Evolutionary conservation across 2,797 vertebrate species (phyloP).

Genomic region (Pseudotriccus pelzelni): DNA sequence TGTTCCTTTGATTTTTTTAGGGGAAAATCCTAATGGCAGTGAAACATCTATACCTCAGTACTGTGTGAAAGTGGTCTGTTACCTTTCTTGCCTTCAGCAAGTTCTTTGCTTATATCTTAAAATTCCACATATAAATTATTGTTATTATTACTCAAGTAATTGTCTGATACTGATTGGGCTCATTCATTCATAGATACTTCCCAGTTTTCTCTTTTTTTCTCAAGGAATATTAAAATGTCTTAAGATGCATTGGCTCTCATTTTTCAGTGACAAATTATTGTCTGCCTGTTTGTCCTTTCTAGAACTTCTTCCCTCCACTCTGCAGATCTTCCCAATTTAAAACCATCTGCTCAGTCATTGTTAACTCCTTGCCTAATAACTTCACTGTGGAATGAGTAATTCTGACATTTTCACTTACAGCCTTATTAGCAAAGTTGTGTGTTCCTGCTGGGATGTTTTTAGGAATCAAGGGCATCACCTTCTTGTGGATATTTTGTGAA

Average conservation of each 20-base stretch:
- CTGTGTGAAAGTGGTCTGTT: background rate
- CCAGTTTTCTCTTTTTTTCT: background rate
- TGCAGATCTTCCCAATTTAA: slow-evolving; percentile 12
- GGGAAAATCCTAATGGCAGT: background rate
- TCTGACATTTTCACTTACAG: background rate
- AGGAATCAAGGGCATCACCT: background rate
- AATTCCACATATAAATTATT: background rate
- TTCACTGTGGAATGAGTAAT: background rate
- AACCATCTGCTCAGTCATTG: slow-evolving; percentile 16
- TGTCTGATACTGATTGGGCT: background rate
- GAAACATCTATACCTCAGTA: background rate
- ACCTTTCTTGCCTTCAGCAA: background rate
- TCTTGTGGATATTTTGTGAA: background rate
- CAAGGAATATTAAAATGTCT: background rate
- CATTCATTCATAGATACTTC: background rate
- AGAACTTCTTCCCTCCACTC: background rate
- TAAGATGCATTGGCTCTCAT: background rate
- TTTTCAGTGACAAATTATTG: slow-evolving; percentile 8
- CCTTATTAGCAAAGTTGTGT: background rate
- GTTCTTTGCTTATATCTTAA: background rate
- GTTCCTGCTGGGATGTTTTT: background rate
- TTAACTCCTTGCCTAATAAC: slow-evolving; percentile 18
- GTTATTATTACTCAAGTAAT: background rate
- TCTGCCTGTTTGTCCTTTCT: slow-evolving; percentile 11
- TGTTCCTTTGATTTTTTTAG: background rate